These are phyloP conservation scores for Eurytoma adleriae DNA, from an alignment of 2,888 invertebrate genomes.

Conservation along the genomic window DNA sequence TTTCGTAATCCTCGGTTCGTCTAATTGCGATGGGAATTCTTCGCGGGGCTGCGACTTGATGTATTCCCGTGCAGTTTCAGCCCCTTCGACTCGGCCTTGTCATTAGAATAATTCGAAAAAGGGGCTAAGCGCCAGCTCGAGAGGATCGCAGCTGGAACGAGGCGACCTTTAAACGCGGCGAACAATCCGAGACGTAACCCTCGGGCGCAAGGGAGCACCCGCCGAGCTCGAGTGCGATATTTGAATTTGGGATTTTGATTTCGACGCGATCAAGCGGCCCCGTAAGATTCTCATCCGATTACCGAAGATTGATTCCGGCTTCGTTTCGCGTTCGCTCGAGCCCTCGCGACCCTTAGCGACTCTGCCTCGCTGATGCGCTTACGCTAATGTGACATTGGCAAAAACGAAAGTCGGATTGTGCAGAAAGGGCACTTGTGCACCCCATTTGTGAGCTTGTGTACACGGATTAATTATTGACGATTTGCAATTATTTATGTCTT, in stretches of 20 bases:
- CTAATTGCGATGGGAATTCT: slow-evolving; percentile 47
- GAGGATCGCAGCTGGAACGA: slow-evolving; percentile 59
- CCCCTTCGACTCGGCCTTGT: slow-evolving; percentile 55
- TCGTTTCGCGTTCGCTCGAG: slow-evolving; percentile 20
- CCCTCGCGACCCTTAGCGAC: not conserved
- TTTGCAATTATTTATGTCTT: not conserved
- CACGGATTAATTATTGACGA: slow-evolving; percentile 9
- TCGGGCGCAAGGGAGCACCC: slow-evolving; percentile 9
- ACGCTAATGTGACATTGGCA: slow-evolving; percentile 27
- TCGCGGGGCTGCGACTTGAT: slow-evolving; percentile 21
- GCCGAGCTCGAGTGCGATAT: slow-evolving; percentile 65
- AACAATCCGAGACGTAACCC: slow-evolving; percentile 33
- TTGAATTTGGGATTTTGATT: slow-evolving; percentile 70
- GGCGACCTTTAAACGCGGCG: slow-evolving; percentile 41
- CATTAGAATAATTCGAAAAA: slow-evolving; percentile 66
- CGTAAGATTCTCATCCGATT: slow-evolving; percentile 65
- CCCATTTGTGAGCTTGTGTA: not conserved
- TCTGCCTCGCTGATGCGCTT: slow-evolving; percentile 36
- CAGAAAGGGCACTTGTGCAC: not conserved
- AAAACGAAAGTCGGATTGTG: not conserved
- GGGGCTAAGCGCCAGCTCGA: slow-evolving; percentile 58
- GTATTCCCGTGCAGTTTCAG: not conserved
- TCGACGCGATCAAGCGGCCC: slow-evolving; percentile 58
- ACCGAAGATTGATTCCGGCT: slow-evolving; percentile 62
- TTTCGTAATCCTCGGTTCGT: slow-evolving; percentile 10